Percentiles rank a stretch among this genome's conserved stretches.
These are phyloP conservation scores for Mugil cephalus DNA, from an alignment of 2,113 vertebrate species.

Conservation along the genomic window DNA sequence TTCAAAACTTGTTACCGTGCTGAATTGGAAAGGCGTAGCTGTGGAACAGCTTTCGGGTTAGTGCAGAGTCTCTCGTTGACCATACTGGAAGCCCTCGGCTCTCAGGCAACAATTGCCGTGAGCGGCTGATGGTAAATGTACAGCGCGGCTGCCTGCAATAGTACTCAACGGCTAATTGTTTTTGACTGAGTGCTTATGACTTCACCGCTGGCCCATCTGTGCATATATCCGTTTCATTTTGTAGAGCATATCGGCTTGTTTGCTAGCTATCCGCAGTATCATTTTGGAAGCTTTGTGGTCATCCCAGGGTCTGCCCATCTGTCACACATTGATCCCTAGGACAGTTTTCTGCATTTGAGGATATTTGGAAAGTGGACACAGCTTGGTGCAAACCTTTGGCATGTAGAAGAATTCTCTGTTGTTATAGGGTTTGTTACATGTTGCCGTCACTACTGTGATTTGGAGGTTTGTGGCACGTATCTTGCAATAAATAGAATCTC, in stretches of 20 bases:
- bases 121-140: conserved; percentile 23
- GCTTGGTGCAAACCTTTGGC: not conserved
- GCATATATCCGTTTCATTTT: conserved; percentile 27
- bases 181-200: conserved; percentile 18
- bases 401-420: too few species aligned
- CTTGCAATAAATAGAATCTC: too few species aligned
- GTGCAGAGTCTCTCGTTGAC: conserved; percentile 28
- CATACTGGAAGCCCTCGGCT: conserved; percentile 6
- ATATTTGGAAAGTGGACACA: not conserved
- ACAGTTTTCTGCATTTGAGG: conserved; percentile 1
- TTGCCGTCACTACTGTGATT: too few species aligned
- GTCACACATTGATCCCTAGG: not conserved
- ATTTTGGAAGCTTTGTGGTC: conserved; percentile 9
- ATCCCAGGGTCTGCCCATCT: conserved; percentile 19
- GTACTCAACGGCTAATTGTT: conserved; percentile 21
- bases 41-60: conserved; percentile 9
- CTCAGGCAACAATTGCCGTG: not conserved
- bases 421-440: too few species aligned
- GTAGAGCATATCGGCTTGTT: conserved; percentile 15
- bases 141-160: not conserved
- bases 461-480: too few species aligned
- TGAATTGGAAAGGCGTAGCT: conserved; percentile 15
- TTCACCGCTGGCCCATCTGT: conserved; percentile 36
- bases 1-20: not conserved
- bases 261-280: not conserved